These are phyloP conservation scores for Ammodytes marinus DNA, from an alignment of 2,113 vertebrate species.

Conservation along the genomic window DNA sequence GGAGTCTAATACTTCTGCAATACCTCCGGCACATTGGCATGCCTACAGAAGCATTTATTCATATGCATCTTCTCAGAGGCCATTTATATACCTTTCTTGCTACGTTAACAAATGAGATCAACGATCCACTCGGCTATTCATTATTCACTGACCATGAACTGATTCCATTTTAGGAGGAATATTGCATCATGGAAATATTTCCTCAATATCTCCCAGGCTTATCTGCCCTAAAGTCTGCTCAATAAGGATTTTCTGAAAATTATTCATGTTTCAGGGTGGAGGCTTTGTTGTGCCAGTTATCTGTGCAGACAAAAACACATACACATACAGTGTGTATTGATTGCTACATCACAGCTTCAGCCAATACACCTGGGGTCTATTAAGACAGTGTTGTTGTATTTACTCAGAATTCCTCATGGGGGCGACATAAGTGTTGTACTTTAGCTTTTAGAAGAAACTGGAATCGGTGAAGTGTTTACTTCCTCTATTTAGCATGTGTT, in stretches of 20 bases:
- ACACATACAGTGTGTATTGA: slow-evolving; percentile 41
- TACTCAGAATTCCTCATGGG: no score
- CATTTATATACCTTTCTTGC: background rate
- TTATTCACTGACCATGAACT: slow-evolving; percentile 49
- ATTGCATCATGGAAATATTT: slow-evolving; percentile 27
- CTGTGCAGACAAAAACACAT: slow-evolving; percentile 40
- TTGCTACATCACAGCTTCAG: slow-evolving; percentile 16
- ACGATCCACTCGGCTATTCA: slow-evolving; percentile 24
- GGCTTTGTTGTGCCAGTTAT: slow-evolving; percentile 55
- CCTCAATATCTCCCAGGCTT: background rate
- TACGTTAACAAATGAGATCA: slow-evolving; percentile 19
- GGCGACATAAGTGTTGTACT: no score
- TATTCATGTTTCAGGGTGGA: slow-evolving; percentile 61
- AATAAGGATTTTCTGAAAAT: slow-evolving; percentile 31
- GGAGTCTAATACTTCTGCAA: slow-evolving; percentile 8
- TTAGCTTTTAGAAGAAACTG: slow-evolving; percentile 1
- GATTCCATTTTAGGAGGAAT: slow-evolving; percentile 31
- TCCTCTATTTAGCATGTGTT: background rate
- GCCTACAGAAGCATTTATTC: slow-evolving; percentile 12
- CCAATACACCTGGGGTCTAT: slow-evolving; percentile 1
- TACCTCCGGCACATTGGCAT: background rate
- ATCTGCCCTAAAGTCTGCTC: slow-evolving; percentile 35
- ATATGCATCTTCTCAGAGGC: slow-evolving; percentile 9
- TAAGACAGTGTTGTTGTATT: background rate
- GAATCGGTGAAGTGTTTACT: slow-evolving; percentile 10